Base-by-base conservation (phyloP, 2,797 vertebrate genomes). In the Morelia viridis region DNA sequence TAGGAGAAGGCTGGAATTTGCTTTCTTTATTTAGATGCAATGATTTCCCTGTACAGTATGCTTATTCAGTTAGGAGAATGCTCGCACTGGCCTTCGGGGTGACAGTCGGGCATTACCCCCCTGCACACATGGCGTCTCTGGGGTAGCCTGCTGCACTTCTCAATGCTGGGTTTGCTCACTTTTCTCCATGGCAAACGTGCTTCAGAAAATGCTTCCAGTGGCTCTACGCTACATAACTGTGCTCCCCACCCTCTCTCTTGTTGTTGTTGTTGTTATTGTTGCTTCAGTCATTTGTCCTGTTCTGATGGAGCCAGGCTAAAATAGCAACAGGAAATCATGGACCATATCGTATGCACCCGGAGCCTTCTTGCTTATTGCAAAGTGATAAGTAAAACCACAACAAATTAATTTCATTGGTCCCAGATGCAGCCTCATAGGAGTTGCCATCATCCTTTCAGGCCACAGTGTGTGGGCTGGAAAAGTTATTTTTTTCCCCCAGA, bases 251-350 rank as follows among this genome's bases (percentile, higher is more conserved):
- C 13, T 15, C 26, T 35, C 11, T 5, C 17, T 76, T 80, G 22
- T 92, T 80, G 26, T 58, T 80, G 64, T 60, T 80, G 64, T 60
- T 91, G 26, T 57, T 87, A 15, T 7, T 46, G 24, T 68, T 28
- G 22, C 57, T 97, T 96, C 95, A 93, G 94, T 41, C 96, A 97
- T 97, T 97, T 97, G 94, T 94, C 91, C 95, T 97, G 95, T 95
- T 97, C 96, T 94, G 97, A 96, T 96, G 97, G 92, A 94, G 97
- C 96, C 97, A 91, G 96, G 97, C 97, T 97, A 97, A 98, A 98
- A 97, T 98, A 97, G 97, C 94, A 85, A 90, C 97, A 98, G 98
- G 98, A 98, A 98, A 98, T 64, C 57, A 50, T 98, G 95, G 71
- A 98, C 91, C 98, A 97, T 98, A 97, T 92, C 65, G 94, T 92